Evolutionary conservation across 2,888 invertebrate genomes (phyloP), one percentile per base, ranked within the genome.

Genomic region (Rhamnusium bicolor): DNA sequence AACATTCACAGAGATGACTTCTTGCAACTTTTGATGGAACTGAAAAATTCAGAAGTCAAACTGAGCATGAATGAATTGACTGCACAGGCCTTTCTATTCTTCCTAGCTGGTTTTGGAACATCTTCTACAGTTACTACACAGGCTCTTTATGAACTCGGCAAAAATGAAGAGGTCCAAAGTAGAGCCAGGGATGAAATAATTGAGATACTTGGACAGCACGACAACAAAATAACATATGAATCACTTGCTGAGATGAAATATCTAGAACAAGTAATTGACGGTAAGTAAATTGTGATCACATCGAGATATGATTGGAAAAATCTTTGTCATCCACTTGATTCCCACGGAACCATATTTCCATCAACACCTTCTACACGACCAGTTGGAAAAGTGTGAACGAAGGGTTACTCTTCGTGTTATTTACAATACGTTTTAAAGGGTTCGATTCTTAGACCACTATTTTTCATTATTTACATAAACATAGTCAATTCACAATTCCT

Each of bases 101-200:
- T 92, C 1, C 84, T 91, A 63, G 92, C 91, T 62, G 92, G 92
- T 0, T 92, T 90, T 79, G 92, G 92, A 81, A 92, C 92, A 0
- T 91, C 91, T 0, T 90, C 91, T 65, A 91, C 91, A 0, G 82
- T 91, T 1, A 27, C 24, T 1, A 24, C 54, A 0, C 32, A 56
- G 47, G 40, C 56, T 2, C 19, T 90, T 8, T 90, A 91, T 79
- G 89, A 90, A 12, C 80, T 92, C 51, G 90, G 91, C 0, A 67
- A 73, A 14, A 83, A 90, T 76, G 85, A 82, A 0, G 84, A 88
- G 0, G 73, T 89, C 0, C 91, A 91, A 72, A 81, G 87, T 0
- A 88, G 84, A 74, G 72, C 90, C 1, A 85, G 89, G 10, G 29
- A 83, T 1, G 90, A 91, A 79, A 83, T 90, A 5, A 68, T 80